Evolutionary conservation across 2,113 vertebrate genomes (phyloP).

Genomic region (Centropus unirufus): DNA sequence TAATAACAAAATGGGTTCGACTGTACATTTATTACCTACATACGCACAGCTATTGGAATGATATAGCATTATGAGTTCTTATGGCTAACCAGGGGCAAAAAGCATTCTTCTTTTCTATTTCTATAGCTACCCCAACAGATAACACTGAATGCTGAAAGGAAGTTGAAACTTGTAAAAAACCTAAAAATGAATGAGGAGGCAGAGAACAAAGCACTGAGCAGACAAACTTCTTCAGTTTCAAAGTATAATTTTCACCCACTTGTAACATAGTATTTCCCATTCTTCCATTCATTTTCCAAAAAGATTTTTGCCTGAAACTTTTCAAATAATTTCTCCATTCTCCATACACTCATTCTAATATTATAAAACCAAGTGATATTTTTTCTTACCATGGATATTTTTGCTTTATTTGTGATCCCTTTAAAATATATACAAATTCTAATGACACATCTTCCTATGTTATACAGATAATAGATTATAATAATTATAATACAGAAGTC

Average conservation of each 20-base stretch:
- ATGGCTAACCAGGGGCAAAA: constrained; percentile 70
- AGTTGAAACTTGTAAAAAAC: background rate
- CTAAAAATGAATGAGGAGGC: constrained; percentile 19
- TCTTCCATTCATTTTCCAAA: background rate
- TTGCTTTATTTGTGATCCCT: background rate
- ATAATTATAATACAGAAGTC: background rate
- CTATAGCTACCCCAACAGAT: background rate
- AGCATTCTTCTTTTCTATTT: constrained; percentile 38
- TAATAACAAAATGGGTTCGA: constrained; percentile 39
- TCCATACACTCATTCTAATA: background rate
- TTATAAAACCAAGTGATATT: background rate
- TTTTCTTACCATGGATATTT: background rate
- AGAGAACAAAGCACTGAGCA: background rate
- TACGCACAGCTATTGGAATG: constrained; percentile 46
- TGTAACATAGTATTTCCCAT: background rate
- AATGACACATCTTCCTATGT: background rate
- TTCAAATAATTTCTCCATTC: background rate
- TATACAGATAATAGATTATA: background rate
- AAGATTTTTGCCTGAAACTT: background rate
- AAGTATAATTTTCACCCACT: background rate
- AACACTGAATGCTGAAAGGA: constrained; percentile 7
- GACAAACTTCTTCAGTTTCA: background rate
- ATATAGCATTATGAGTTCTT: constrained; percentile 68
- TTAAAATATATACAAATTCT: background rate
- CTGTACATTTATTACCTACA: constrained; percentile 49